A percentile compares a stretch with the other conserved stretches of the same genome.
Evolutionary conservation across 2,113 vertebrate genomes (phyloP).

Genomic region (Sialia sialis): DNA sequence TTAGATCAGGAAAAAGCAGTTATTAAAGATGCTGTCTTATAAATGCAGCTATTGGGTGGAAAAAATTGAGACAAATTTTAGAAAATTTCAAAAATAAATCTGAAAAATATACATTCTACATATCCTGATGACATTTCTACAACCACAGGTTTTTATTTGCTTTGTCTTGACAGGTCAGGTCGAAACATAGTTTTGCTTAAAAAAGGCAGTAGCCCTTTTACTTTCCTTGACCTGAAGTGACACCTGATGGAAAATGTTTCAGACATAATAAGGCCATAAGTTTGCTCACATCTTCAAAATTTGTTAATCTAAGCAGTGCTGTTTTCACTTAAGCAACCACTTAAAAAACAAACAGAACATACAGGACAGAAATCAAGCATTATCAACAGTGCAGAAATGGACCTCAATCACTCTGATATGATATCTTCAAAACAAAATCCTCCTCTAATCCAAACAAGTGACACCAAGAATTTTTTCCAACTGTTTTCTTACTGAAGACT

Average conservation of each 20-base stretch:
- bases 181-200: neutral
- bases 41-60: neutral
- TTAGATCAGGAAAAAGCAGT: neutral
- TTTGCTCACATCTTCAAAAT: neutral
- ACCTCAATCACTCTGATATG: neutral
- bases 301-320: neutral
- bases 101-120: neutral
- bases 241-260: constrained; percentile 22
- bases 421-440: neutral
- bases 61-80: neutral
- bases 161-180: neutral
- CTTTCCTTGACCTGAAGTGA: constrained; percentile 10
- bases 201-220: neutral
- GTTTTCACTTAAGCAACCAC: neutral
- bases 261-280: constrained; percentile 47
- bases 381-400: neutral
- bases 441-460: neutral
- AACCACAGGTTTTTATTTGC: neutral
- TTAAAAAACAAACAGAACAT: neutral
- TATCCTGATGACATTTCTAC: neutral
- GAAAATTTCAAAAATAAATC: neutral
- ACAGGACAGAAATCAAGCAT: neutral
- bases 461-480: neutral
- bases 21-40: neutral
- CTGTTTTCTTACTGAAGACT: neutral